Evolutionary conservation across 64 coral and sea anemone species (phyloP), one percentile per base, ranked within the genome.

Genomic region (Hydrozoanthus tunicans): DNA sequence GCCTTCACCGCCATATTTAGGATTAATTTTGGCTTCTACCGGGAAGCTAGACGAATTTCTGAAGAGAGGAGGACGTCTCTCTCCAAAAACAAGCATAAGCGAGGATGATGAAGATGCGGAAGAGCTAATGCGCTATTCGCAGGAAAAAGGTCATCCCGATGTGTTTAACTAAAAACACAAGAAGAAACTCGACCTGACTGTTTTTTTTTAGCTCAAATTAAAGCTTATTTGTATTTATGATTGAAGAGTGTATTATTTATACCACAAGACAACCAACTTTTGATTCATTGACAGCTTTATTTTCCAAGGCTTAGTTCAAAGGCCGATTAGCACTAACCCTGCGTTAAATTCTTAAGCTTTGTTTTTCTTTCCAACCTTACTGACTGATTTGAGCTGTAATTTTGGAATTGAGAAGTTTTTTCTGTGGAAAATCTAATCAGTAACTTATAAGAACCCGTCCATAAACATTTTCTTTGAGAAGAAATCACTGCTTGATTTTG

Each of bases 1-100:
- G 64, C 97, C 97, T 8, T 99, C 97, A 4, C 94, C 97, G 13
- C 97, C 97, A 13, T 99, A 95, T 77, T 73, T 99, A 51, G 97
- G 97, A 26, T 93, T 99, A 10, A 93, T 99, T 82, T 86, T 99
- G 14, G 97, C 97, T n/a, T 70, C 97, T 10, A 99, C 88, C 55
- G 94, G 94, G 26, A 95, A 96, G 82, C 79, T 99, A 7, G 56
- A 90, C 0, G 83, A 82, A 14, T 96, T 89, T 60, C 84, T 96
- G 7, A 77, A 82, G 12, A 77, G 97, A 80, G 97, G 97, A 6
- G 95, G 89, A 13, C 78, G 97, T 12, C 67, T 99, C 3, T 99
- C 97, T 12, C 97, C 97, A 7, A 93, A 85, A 32, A 95, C 92
- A 2, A 99, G 97, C 81, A 94, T 97, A n/a, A 97, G 95, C 77